Conservation (phyloP, 2,888 invertebrate species). For the Athetis lepigone region DNA sequence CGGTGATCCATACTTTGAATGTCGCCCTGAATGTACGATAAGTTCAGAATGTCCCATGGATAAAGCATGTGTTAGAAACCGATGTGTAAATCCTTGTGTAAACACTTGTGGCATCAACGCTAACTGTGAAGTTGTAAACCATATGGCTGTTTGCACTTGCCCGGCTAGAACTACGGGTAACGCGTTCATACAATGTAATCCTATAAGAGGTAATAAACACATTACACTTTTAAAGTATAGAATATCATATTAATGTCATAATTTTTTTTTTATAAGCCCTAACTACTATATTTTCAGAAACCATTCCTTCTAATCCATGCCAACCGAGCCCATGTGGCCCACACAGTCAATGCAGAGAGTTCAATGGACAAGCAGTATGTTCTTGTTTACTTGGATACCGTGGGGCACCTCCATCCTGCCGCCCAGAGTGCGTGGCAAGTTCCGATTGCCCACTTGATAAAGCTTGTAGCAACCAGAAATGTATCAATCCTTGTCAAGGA, state of each 20-base stretch:
- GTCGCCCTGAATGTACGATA: conserved; percentile 94
- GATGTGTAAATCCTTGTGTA: conserved; percentile 93
- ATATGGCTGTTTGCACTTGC: conserved; percentile 94
- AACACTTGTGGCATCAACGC: conserved; percentile 95
- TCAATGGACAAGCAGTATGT: conserved; percentile 92
- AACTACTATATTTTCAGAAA: conserved; percentile 69
- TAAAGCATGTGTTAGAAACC: conserved; percentile 93
- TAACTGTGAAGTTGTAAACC: conserved; percentile 93
- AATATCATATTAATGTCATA: not conserved
- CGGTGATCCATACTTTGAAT: conserved; percentile 93
- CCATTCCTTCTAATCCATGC: conserved; percentile 89
- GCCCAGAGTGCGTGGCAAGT: conserved; percentile 93
- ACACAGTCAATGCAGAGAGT: conserved; percentile 91
- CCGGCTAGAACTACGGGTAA: conserved; percentile 93
- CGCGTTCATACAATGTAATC: conserved; percentile 92
- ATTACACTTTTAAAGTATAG: not conserved
- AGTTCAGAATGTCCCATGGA: conserved; percentile 93
- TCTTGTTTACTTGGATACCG: conserved; percentile 92
- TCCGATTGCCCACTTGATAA: conserved; percentile 93
- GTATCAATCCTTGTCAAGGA: conserved; percentile 93
- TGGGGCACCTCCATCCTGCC: conserved; percentile 93
- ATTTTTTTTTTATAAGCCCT: not conserved
- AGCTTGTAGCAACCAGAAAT: conserved; percentile 93
- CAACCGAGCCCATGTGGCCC: conserved; percentile 92
- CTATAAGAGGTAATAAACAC: conserved; percentile 85